Base-by-base conservation (phyloP, 2,113 vertebrate genomes). In the Cyanoramphus novaezelandiae region DNA sequence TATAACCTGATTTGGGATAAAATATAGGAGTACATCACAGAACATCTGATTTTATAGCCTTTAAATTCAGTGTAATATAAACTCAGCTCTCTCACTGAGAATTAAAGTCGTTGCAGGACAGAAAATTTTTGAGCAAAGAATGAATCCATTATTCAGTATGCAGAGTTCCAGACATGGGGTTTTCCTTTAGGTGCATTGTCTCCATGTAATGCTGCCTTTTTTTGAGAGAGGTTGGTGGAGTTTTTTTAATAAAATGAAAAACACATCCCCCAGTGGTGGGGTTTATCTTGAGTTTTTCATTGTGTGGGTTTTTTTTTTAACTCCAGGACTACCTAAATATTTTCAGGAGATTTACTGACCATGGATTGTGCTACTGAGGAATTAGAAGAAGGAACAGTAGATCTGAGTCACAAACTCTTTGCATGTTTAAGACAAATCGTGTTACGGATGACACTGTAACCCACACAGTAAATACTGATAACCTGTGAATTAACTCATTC, bases 1-100 rank as follows among this genome's bases (percentile, higher is more conserved):
- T 69, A 10, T 95, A 96, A 91, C 43, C n/a, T 69, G 46, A 76
- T 89, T 86, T 68, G 31, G 59, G 25, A 89, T 91, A 87, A 91
- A 91, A 75, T 79, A 79, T 12, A 75, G 80, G 90, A 89, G 37
- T 35, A 46, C 37, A 59, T 94, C 28, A 84, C 44, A 41, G 49
- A 93, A 76, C 67, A 93, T 95, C 39, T 89, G 53, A 64, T 90
- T 95, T 94, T 94, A 92, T 89, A 86, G 81, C 72, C 90, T 94
- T 86, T 91, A 84, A 93, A 94, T 92, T 76, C 65, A 76, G 28
- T 85, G 20, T 53, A 89, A 50, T 72, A 47, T 43, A 88, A 96
- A 70, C 74, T 82, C 49, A 59, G 25, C 15, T 89, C 19, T 82
- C 62, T 91, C 27, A 65, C 57, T n/a, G n/a, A 91, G 82, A 94